A percentile compares a stretch with the other conserved stretches of the same genome.
Evolutionary conservation across 1,140 invertebrate genomes (phyloP).

Genomic region (Sesamia nonagrioides): DNA sequence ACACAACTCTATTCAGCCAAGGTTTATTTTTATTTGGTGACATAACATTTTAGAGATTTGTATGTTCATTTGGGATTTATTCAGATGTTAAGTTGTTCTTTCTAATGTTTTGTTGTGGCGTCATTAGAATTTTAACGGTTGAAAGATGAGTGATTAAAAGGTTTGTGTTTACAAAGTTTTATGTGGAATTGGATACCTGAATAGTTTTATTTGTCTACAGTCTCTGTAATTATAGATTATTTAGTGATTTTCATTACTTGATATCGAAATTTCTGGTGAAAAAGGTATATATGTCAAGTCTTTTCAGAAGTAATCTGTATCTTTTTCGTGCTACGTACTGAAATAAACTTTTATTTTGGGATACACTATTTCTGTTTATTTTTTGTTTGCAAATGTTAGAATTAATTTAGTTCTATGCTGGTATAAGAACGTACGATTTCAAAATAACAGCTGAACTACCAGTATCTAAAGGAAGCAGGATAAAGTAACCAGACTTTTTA

Average conservation of each 20-base stretch:
- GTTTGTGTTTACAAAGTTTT: constrained; percentile 19
- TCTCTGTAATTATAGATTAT: neutral
- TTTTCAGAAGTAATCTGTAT: no score
- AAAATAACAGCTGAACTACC: no score
- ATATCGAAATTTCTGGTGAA: no score
- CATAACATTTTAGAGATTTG: constrained; percentile 58
- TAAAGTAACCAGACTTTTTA: no score
- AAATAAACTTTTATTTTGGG: no score
- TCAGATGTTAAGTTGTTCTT: constrained; percentile 48
- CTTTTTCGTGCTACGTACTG: no score
- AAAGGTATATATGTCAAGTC: no score
- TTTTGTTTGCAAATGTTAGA: no score
- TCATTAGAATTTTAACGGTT: constrained; percentile 40
- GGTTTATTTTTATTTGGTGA: constrained; percentile 75
- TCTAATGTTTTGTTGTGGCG: constrained; percentile 34
- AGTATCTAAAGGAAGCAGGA: no score
- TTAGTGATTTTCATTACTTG: neutral
- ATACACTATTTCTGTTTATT: no score
- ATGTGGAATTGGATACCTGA: constrained; percentile 3
- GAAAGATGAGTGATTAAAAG: constrained; percentile 57
- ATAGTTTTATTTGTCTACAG: neutral
- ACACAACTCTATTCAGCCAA: constrained; percentile 66
- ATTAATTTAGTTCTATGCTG: no score
- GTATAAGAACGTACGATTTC: no score
- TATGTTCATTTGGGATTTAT: constrained; percentile 59